phyloP scores from a whole-genome alignment of 1,140 invertebrate genomes.

The Oscheius sp. region DNA sequence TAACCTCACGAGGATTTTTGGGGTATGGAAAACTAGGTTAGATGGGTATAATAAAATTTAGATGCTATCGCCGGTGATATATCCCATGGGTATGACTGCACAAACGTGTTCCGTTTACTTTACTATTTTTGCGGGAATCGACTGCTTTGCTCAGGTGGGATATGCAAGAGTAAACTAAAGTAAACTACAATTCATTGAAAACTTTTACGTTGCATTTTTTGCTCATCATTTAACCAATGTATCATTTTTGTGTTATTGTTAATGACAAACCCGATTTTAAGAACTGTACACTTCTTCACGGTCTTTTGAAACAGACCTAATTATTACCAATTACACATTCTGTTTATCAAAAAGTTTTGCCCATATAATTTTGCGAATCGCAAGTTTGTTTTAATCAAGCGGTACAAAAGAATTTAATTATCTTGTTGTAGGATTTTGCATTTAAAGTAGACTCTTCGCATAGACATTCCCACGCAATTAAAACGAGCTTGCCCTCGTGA shows the following conservation, averaged over 20 bases:
- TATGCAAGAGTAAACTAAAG: neutral
- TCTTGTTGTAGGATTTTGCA: too few species aligned
- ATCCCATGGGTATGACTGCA: conserved; percentile 58
- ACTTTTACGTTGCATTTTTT: conserved; percentile 25
- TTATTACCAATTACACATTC: neutral
- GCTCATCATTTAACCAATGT: neutral
- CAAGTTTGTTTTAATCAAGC: too few species aligned
- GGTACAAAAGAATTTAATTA: too few species aligned
- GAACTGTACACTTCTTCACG: neutral
- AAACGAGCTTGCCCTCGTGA: too few species aligned
- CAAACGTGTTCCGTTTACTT: conserved; percentile 61
- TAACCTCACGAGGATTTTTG: conserved; percentile 46
- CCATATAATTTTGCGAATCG: neutral
- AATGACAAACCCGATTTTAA: neutral
- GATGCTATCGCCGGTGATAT: conserved; percentile 50
- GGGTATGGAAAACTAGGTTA: neutral
- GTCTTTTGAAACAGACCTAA: too few species aligned
- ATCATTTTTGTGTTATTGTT: neutral
- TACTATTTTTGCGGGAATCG: conserved; percentile 53
- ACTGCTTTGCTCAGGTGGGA: conserved; percentile 59
- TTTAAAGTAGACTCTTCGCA: too few species aligned
- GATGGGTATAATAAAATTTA: neutral
- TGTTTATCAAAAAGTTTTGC: neutral
- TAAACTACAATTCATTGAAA: neutral
- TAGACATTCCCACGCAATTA: too few species aligned